Evolutionary conservation across 2,888 invertebrate species (phyloP).

Genomic region (Cryptus viduatorius): DNA sequence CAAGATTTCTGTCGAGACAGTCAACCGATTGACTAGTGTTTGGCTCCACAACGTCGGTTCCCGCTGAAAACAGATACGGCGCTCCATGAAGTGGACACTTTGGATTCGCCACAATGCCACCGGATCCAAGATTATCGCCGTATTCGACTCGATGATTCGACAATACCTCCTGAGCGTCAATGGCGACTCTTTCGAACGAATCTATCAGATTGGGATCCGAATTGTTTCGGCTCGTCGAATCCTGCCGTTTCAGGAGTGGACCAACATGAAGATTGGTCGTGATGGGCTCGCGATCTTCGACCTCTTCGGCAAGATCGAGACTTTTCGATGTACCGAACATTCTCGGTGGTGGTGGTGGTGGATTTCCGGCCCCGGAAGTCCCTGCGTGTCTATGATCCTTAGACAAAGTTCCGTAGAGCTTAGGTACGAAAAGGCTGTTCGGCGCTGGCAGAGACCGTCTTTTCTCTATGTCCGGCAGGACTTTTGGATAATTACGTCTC

Average conservation of each 20-base stretch:
- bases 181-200: conserved; percentile 74
- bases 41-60: conserved; percentile 83
- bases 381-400: conserved; percentile 74
- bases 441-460: conserved; percentile 81
- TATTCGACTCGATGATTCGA: conserved; percentile 71
- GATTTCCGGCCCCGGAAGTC: conserved; percentile 66
- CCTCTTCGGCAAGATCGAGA: conserved; percentile 78
- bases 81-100: conserved; percentile 78
- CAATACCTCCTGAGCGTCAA: conserved; percentile 68
- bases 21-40: conserved; percentile 70
- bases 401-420: conserved; percentile 75
- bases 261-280: conserved; percentile 83
- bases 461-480: conserved; percentile 90
- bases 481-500: conserved; percentile 93
- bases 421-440: conserved; percentile 75
- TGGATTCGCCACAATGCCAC: conserved; percentile 75
- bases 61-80: conserved; percentile 79
- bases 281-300: conserved; percentile 77
- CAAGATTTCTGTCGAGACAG: conserved; percentile 74
- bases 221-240: conserved; percentile 75
- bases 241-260: conserved; percentile 78
- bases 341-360: conserved; percentile 90
- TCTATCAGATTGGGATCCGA: conserved; percentile 79
- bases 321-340: conserved; percentile 85
- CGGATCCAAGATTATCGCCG: conserved; percentile 77